phyloP scores from a whole-genome alignment of 1,140 invertebrate genomes.

The Drosophila nigromelanica region DNA sequence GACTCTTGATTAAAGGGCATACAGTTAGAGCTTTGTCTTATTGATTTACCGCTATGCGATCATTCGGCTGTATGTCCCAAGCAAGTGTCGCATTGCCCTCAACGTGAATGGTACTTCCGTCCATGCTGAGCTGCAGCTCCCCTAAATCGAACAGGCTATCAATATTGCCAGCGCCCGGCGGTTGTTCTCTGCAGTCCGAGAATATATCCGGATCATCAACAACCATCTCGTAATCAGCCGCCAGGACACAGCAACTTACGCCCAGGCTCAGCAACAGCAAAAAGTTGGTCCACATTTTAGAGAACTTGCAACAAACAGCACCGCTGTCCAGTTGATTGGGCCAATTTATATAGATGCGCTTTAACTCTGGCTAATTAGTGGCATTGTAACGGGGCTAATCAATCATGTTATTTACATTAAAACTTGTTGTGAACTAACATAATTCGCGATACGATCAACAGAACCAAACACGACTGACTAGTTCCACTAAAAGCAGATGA shows the following conservation, averaged over 20 bases:
- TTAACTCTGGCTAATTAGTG: constrained; percentile 23
- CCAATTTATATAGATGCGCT: constrained; percentile 14
- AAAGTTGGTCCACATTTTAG: constrained; percentile 41
- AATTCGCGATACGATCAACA: constrained; percentile 35
- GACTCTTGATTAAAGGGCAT: not conserved
- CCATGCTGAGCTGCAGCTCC: constrained; percentile 8
- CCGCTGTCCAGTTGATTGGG: no score
- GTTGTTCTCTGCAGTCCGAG: constrained; percentile 28
- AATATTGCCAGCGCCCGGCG: constrained; percentile 26
- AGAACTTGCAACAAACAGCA: not conserved
- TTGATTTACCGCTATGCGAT: constrained; percentile 53
- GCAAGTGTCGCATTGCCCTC: constrained; percentile 23
- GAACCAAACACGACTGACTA: constrained; percentile 11
- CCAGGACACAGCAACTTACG: constrained; percentile 12
- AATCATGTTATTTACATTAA: constrained; percentile 19
- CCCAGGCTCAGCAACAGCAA: constrained; percentile 16
- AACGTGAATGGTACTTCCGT: constrained; percentile 30
- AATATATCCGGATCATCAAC: constrained; percentile 58
- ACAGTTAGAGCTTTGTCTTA: not conserved
- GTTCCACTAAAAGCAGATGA: constrained; percentile 14
- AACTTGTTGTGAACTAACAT: constrained; percentile 39
- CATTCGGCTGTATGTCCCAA: constrained; percentile 51
- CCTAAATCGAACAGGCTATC: constrained; percentile 9
- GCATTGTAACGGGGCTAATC: constrained; percentile 24
- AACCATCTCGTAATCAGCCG: constrained; percentile 39